Conservation (phyloP, 2,888 invertebrate genomes). For the Achlya flavicornis region DNA sequence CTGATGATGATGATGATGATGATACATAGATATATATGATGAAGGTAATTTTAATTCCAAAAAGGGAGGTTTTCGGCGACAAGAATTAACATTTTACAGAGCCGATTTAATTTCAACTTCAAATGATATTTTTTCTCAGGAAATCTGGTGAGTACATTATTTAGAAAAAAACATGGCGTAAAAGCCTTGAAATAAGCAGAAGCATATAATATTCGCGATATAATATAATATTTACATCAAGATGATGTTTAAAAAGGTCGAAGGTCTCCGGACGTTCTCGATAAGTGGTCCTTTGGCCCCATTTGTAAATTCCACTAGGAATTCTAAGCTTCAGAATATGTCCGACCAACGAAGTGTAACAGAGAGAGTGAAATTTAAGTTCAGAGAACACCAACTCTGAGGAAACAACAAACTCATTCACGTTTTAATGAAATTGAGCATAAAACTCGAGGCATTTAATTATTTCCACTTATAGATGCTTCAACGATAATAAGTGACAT, state of each 20-base stretch:
- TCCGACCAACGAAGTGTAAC: not conserved
- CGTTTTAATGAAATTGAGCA: too few species aligned
- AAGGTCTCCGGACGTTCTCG: conserved; percentile 30
- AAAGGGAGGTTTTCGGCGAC: too few species aligned
- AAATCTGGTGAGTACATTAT: not conserved
- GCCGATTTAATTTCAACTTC: not conserved
- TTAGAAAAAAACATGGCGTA: not conserved
- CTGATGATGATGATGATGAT: too few species aligned
- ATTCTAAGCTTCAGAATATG: not conserved
- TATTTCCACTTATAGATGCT: too few species aligned
- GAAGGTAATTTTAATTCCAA: too few species aligned
- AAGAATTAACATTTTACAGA: too few species aligned
- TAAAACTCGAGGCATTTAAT: too few species aligned
- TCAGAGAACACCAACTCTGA: too few species aligned
- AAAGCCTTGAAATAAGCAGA: not conserved
- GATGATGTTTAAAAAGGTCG: conserved; percentile 25
- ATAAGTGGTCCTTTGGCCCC: conserved; percentile 15
- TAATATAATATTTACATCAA: not conserved
- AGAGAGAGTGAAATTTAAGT: not conserved
- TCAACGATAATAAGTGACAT: too few species aligned
- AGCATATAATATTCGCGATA: not conserved
- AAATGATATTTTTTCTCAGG: too few species aligned
- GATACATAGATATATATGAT: too few species aligned
- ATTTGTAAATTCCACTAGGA: conserved; percentile 29
- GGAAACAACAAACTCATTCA: too few species aligned